Percentiles rank a stretch among this genome's conserved stretches.
phyloP scores from a whole-genome alignment of 1,140 invertebrate genomes.

The Drosophila ercepeae region DNA sequence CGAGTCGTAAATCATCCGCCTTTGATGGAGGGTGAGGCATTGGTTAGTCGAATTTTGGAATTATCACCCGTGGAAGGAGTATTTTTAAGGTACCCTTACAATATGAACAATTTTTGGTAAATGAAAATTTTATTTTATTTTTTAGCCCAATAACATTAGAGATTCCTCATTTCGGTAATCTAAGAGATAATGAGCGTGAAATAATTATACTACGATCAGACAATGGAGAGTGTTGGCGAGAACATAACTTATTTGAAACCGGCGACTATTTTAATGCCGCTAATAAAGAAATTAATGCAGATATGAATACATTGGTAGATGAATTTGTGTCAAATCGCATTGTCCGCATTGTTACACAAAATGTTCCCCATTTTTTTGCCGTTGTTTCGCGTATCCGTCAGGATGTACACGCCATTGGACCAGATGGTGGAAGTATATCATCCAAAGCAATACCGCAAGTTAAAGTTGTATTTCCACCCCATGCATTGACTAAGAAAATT shows the following conservation, averaged over 20 bases:
- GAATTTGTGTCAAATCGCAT: conserved; percentile 93
- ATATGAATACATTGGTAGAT: conserved; percentile 93
- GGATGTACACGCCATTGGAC: conserved; percentile 98
- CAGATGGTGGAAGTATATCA: conserved; percentile 98
- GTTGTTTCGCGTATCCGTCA: conserved; percentile 98
- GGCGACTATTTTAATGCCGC: conserved; percentile 96
- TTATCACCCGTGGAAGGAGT: conserved; percentile 98
- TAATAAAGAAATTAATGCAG: conserved; percentile 93
- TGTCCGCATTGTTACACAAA: conserved; percentile 97
- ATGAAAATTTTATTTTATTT: not conserved
- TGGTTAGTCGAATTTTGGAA: conserved; percentile 97
- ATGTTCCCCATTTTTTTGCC: conserved; percentile 99
- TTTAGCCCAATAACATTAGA: conserved; percentile 96
- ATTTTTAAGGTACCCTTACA: conserved; percentile 90
- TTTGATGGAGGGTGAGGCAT: conserved; percentile 98
- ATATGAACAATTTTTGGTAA: not conserved
- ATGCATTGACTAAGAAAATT: conserved; percentile 99
- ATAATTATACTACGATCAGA: conserved; percentile 98
- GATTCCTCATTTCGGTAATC: conserved; percentile 98
- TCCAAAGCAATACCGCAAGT: conserved; percentile 99
- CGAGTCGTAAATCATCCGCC: conserved; percentile 97
- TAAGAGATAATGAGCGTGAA: conserved; percentile 97
- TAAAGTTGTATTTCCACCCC: conserved; percentile 98
- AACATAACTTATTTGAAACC: conserved; percentile 97
- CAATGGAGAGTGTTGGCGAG: conserved; percentile 99